phyloP scores from a whole-genome alignment of 2,797 vertebrate species.

The Cyclopterus lumpus region DNA sequence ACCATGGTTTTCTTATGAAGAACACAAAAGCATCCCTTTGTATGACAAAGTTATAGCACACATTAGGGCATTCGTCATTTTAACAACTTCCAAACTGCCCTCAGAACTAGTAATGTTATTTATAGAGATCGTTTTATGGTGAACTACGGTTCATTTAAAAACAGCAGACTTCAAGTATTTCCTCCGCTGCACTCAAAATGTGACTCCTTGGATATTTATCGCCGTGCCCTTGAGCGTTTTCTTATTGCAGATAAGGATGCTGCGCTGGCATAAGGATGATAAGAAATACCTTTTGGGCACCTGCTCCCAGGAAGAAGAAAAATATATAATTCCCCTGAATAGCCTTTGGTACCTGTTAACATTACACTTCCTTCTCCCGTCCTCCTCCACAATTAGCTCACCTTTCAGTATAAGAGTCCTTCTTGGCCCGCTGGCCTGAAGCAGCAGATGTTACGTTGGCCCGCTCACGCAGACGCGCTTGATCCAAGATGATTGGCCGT shows the following conservation, averaged over 20 bases:
- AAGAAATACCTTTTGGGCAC: constrained; percentile 69
- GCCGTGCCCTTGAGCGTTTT: constrained; percentile 54
- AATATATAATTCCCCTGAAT: constrained; percentile 44
- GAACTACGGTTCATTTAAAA: constrained; percentile 32
- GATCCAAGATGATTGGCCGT: constrained; percentile 85
- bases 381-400: constrained; percentile 65
- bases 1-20: constrained; percentile 1
- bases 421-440: constrained; percentile 52
- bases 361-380: constrained; percentile 45
- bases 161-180: constrained; percentile 24
- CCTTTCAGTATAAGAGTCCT: constrained; percentile 72
- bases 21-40: constrained; percentile 9
- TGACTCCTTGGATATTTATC: constrained; percentile 48
- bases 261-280: constrained; percentile 47
- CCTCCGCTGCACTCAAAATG: constrained; percentile 50
- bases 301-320: constrained; percentile 52
- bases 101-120: constrained; percentile 28
- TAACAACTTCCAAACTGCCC: constrained; percentile 36
- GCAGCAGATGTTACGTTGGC: constrained; percentile 83
- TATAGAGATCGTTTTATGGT: constrained; percentile 38
- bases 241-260: constrained; percentile 57
- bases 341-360: constrained; percentile 64
- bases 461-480: constrained; percentile 81
- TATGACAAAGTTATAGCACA: constrained; percentile 10
- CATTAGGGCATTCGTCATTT: constrained; percentile 25